Evolutionary conservation across 2,113 vertebrate genomes (phyloP).

Genomic region (Percopsis transmontana): DNA sequence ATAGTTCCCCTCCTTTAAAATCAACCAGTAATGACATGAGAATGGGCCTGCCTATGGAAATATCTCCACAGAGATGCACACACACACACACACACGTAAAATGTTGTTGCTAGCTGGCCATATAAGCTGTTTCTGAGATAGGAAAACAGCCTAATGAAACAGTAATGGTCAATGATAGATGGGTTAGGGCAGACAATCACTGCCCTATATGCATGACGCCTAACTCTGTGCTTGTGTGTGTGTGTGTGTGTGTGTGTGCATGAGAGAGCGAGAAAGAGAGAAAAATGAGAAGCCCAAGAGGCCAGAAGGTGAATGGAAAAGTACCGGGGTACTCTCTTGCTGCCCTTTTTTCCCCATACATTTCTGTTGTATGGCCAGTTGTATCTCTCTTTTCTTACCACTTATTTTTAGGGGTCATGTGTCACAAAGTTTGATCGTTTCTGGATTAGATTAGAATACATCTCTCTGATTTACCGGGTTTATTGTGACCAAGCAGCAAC

Average conservation of each 20-base stretch:
- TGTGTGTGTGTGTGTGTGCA: slow-evolving; percentile 26
- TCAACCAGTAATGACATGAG: slow-evolving; percentile 74
- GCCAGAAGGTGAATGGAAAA: slow-evolving; percentile 72
- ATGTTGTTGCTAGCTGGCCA: slow-evolving; percentile 40
- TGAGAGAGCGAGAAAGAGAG: background rate
- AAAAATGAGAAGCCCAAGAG: slow-evolving; percentile 37
- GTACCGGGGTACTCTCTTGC: slow-evolving; percentile 46
- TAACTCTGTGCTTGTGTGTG: slow-evolving; percentile 37
- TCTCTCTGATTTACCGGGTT: no score
- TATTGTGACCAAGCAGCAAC: no score
- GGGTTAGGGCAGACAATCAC: slow-evolving; percentile 78
- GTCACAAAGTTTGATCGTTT: no score
- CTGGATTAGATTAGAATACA: no score
- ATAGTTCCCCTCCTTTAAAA: slow-evolving; percentile 79
- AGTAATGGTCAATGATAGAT: slow-evolving; percentile 77
- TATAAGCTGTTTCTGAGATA: slow-evolving; percentile 71
- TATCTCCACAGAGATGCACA: slow-evolving; percentile 58
- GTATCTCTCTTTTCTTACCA: no score
- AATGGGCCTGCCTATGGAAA: slow-evolving; percentile 78
- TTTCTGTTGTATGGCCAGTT: background rate
- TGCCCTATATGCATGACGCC: slow-evolving; percentile 71
- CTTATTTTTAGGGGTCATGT: no score
- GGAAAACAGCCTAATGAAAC: slow-evolving; percentile 75
- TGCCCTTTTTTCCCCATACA: background rate
- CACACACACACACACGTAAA: slow-evolving; percentile 13